Conservation (phyloP, 2,888 invertebrate species). For the Barypeithes pellucidus region DNA sequence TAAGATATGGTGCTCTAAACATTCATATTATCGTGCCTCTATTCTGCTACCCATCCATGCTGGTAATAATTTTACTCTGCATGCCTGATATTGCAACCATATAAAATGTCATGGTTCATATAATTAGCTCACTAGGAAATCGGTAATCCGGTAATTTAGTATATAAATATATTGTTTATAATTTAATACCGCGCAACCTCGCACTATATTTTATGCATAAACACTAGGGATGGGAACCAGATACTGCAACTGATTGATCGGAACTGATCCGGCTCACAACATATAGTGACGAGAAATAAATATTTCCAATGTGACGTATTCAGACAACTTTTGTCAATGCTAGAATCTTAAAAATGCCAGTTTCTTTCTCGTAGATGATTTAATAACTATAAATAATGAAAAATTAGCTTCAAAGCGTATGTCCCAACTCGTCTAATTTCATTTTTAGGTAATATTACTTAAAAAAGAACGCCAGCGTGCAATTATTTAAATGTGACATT, state of each 20-base stretch:
- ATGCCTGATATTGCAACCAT: constrained; percentile 5
- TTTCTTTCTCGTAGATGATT: too few species aligned
- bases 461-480: neutral
- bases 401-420: too few species aligned
- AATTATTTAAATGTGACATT: constrained; percentile 8
- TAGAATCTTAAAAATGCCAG: too few species aligned
- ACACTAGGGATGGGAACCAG: too few species aligned
- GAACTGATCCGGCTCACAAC: too few species aligned
- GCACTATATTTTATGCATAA: neutral
- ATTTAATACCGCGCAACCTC: neutral
- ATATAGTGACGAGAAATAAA: too few species aligned
- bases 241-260: too few species aligned
- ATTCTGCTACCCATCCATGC: neutral
- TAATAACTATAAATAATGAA: too few species aligned
- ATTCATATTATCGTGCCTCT: neutral
- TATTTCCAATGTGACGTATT: too few species aligned
- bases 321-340: too few species aligned
- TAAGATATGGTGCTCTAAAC: neutral
- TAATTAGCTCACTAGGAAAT: constrained; percentile 2
- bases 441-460: too few species aligned
- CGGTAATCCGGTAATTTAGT: neutral
- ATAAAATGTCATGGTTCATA: neutral
- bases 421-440: too few species aligned
- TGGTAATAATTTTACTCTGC: constrained; percentile 1
- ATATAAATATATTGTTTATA: neutral